phyloP scores from a whole-genome alignment of 2,888 invertebrate species.

The Diploptera punctata region DNA sequence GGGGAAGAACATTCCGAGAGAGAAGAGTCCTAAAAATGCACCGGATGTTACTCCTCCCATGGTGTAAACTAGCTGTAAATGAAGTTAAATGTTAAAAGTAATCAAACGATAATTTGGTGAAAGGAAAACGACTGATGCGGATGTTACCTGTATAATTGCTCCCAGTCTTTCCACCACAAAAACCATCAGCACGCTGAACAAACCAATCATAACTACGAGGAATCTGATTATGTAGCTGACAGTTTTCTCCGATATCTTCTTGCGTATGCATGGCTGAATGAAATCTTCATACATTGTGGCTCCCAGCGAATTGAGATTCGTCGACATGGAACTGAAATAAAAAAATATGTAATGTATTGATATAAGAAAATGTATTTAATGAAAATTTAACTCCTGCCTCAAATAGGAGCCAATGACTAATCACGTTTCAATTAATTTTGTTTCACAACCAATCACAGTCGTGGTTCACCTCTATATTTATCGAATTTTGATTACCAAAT shows the following conservation, averaged over 20 bases:
- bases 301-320: slow-evolving; percentile 49
- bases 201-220: neutral
- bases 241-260: neutral
- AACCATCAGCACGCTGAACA: neutral
- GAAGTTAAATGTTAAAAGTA: neutral
- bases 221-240: neutral
- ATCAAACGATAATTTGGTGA: neutral
- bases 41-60: slow-evolving; percentile 56
- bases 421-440: too few relatives aligned
- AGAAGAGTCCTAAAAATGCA: slow-evolving; percentile 84
- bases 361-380: neutral
- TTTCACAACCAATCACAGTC: too few relatives aligned
- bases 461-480: too few relatives aligned
- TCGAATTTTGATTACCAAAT: too few relatives aligned
- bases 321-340: slow-evolving; percentile 68
- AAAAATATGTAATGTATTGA: neutral
- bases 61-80: slow-evolving; percentile 35
- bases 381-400: too few relatives aligned
- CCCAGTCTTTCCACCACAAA: neutral
- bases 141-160: neutral
- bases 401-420: too few relatives aligned
- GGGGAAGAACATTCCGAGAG: slow-evolving; percentile 88
- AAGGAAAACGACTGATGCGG: too few relatives aligned
- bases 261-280: neutral
- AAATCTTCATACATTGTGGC: neutral